phyloP scores from a whole-genome alignment of 30 jellyfish, hydroid and myxozoan genomes.

The Cassiopea xamachana region DNA sequence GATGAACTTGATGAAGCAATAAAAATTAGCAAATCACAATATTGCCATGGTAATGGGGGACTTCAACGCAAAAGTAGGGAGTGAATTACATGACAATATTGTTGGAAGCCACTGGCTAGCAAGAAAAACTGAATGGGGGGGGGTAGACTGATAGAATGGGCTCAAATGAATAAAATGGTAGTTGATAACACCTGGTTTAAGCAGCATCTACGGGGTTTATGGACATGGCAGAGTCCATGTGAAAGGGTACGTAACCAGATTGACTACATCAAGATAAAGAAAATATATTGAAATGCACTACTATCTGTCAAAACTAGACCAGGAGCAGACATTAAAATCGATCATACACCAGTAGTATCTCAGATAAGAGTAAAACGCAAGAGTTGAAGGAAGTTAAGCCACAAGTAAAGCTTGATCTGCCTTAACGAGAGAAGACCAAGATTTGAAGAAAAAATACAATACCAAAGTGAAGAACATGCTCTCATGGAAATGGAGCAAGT shows the following conservation, averaged over 20 bases:
- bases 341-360: constrained; percentile 40
- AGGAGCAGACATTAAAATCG: constrained; percentile 62
- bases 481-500: too few relatives aligned
- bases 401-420: not conserved
- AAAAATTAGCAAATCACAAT: constrained; percentile 15
- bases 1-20: not conserved
- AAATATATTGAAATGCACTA: constrained; percentile 4
- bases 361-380: constrained; percentile 46
- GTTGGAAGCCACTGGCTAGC: constrained; percentile 39
- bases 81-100: not conserved
- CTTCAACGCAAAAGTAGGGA: constrained; percentile 40
- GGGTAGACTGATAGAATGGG: constrained; percentile 37
- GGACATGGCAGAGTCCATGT: constrained; percentile 61
- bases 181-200: constrained; percentile 18
- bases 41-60: constrained; percentile 25
- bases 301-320: constrained; percentile 27
- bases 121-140: constrained; percentile 23
- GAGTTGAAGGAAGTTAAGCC: constrained; percentile 28
- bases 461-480: too few relatives aligned
- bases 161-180: constrained; percentile 9
- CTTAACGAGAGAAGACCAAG: constrained; percentile 6
- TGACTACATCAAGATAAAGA: constrained; percentile 13
- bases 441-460: too few relatives aligned
- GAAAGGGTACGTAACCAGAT: constrained; percentile 14
- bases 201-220: constrained; percentile 36